These are phyloP conservation scores for Argyrosomus regius DNA, from an alignment of 2,797 vertebrate genomes.

Conservation along the genomic window DNA sequence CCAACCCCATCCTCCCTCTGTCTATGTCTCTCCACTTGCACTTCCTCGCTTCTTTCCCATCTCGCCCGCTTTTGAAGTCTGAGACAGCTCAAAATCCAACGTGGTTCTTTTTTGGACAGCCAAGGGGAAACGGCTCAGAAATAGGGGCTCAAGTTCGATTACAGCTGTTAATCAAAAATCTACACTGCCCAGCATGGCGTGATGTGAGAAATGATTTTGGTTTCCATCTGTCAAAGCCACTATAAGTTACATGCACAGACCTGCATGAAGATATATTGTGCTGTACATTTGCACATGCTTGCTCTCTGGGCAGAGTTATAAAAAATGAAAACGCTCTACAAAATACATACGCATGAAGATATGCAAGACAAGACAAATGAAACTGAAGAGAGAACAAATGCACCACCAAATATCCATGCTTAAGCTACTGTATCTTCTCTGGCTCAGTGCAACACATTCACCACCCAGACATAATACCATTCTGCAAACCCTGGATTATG, in stretches of 20 bases:
- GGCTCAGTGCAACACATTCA: slow-evolving; percentile 48
- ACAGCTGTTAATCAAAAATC: slow-evolving; percentile 82
- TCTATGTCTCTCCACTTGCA: slow-evolving; percentile 70
- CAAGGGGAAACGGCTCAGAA: slow-evolving; percentile 77
- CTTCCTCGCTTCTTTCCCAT: slow-evolving; percentile 73
- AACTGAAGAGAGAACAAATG: slow-evolving; percentile 59
- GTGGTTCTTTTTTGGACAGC: slow-evolving; percentile 75
- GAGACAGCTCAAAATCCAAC: slow-evolving; percentile 79
- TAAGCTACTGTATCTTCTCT: slow-evolving; percentile 49
- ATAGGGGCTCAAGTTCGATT: slow-evolving; percentile 79
- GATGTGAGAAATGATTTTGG: slow-evolving; percentile 78
- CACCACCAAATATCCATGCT: slow-evolving; percentile 35
- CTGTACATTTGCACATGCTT: slow-evolving; percentile 35
- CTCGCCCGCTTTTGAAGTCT: slow-evolving; percentile 80
- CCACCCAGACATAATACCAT: slow-evolving; percentile 46
- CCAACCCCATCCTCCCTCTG: slow-evolving; percentile 49
- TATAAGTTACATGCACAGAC: slow-evolving; percentile 57
- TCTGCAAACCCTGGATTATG: slow-evolving; percentile 49
- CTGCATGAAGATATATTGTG: slow-evolving; percentile 71
- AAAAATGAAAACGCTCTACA: slow-evolving; percentile 44
- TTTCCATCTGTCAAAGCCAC: slow-evolving; percentile 71
- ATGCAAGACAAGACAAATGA: slow-evolving; percentile 65
- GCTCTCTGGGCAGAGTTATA: slow-evolving; percentile 40
- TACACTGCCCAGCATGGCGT: slow-evolving; percentile 68
- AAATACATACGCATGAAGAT: slow-evolving; percentile 40